These are phyloP conservation scores for Tipula vernalis DNA, from an alignment of 2,888 invertebrate genomes.

Conservation along the genomic window DNA sequence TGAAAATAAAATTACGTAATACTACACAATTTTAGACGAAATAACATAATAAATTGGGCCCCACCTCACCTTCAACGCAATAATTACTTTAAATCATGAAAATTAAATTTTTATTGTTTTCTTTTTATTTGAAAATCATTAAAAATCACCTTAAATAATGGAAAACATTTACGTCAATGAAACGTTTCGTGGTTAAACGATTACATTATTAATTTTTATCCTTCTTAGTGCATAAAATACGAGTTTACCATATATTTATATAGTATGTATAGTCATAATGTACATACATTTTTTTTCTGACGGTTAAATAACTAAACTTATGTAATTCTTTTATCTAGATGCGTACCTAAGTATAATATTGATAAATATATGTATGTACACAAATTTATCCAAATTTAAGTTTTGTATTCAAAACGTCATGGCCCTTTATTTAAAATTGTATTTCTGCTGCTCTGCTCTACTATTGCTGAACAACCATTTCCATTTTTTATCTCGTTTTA, in stretches of 20 bases:
- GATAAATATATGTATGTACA: neutral
- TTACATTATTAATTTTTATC: neutral
- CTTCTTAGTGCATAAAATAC: neutral
- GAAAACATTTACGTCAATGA: neutral
- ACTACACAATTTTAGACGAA: neutral
- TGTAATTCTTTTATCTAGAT: neutral
- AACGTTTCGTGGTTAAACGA: neutral
- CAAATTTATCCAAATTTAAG: neutral
- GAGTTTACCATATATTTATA: neutral
- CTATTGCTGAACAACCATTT: neutral
- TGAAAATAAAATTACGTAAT: too few relatives aligned
- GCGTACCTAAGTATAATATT: neutral
- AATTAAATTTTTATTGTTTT: neutral
- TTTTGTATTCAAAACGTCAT: slow-evolving; percentile 4
- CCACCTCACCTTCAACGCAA: neutral
- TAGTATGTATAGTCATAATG: too few relatives aligned
- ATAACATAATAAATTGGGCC: neutral
- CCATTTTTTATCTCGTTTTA: neutral
- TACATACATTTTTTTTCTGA: neutral
- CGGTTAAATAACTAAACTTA: neutral
- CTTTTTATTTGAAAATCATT: neutral
- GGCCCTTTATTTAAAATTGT: neutral
- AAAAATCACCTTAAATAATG: neutral
- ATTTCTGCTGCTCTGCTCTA: neutral
- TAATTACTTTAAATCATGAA: neutral